These are phyloP conservation scores for Sialis lutaria DNA, from an alignment of 2,888 invertebrate species.

Conservation along the genomic window DNA sequence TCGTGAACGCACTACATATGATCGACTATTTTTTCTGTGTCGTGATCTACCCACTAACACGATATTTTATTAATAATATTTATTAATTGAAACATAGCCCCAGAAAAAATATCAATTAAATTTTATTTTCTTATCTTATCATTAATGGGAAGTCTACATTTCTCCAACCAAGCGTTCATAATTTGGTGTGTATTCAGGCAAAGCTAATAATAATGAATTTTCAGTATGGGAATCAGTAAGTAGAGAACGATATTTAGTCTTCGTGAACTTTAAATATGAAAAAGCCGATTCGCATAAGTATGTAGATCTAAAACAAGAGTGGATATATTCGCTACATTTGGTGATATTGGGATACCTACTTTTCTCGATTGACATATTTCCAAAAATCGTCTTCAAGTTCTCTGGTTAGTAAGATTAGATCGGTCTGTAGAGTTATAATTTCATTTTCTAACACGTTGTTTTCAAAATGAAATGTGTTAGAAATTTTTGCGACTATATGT, in stretches of 20 bases:
- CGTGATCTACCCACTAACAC: too few species aligned
- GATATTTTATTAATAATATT: too few species aligned
- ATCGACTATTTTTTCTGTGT: too few species aligned
- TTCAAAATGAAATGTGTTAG: conserved; percentile 10
- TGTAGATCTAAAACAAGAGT: conserved; percentile 8
- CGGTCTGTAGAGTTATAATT: conserved; percentile 10
- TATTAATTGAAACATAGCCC: too few species aligned
- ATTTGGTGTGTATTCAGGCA: too few species aligned
- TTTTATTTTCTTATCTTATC: too few species aligned
- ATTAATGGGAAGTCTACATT: too few species aligned
- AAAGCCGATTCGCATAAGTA: conserved; percentile 10
- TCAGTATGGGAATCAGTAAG: too few species aligned
- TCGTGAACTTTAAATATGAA: conserved; percentile 10
- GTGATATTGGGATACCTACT: conserved; percentile 7
- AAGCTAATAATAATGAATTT: too few species aligned
- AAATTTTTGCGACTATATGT: neutral
- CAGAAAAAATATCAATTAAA: too few species aligned
- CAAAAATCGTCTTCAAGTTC: conserved; percentile 10
- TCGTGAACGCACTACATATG: too few species aligned
- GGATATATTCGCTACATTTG: conserved; percentile 10
- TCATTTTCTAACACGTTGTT: conserved; percentile 9
- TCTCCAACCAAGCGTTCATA: too few species aligned
- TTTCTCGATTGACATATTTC: conserved; percentile 10
- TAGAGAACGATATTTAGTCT: conserved; percentile 9
- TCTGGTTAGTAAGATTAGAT: conserved; percentile 10